Conservation (phyloP, 2,888 invertebrate genomes). For the Pammene aurita region DNA sequence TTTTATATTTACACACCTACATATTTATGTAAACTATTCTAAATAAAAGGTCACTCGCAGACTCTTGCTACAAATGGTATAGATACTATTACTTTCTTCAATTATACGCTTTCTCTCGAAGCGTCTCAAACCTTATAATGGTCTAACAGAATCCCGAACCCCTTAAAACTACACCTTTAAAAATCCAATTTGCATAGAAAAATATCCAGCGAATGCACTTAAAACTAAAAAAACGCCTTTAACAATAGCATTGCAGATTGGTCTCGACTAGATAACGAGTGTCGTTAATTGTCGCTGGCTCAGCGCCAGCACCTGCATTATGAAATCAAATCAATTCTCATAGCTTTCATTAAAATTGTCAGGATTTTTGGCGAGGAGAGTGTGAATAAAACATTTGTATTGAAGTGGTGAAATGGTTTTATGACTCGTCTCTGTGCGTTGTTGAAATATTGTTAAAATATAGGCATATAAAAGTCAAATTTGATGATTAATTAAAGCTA, state of each 20-base stretch:
- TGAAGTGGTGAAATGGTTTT: background rate
- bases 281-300: conserved; percentile 42
- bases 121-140: background rate
- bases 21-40: too few species aligned
- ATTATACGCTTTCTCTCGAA: too few species aligned
- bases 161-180: conserved; percentile 11
- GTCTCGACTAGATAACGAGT: conserved; percentile 30
- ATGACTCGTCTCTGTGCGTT: background rate
- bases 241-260: conserved; percentile 27
- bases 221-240: conserved; percentile 19
- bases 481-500: too few species aligned
- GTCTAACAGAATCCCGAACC: background rate
- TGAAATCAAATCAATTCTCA: conserved; percentile 31
- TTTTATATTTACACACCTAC: too few species aligned
- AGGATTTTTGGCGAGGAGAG: conserved; percentile 13
- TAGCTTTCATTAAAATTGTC: conserved; percentile 31
- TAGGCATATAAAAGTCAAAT: too few species aligned
- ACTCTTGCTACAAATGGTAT: too few species aligned
- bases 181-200: conserved; percentile 28
- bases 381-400: conserved; percentile 20
- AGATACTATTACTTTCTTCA: too few species aligned
- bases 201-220: conserved; percentile 28
- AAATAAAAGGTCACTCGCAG: too few species aligned
- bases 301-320: conserved; percentile 43
- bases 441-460: too few species aligned